Conservation (phyloP, 1,140 invertebrate genomes). For the Propsilocerus akamusi region DNA sequence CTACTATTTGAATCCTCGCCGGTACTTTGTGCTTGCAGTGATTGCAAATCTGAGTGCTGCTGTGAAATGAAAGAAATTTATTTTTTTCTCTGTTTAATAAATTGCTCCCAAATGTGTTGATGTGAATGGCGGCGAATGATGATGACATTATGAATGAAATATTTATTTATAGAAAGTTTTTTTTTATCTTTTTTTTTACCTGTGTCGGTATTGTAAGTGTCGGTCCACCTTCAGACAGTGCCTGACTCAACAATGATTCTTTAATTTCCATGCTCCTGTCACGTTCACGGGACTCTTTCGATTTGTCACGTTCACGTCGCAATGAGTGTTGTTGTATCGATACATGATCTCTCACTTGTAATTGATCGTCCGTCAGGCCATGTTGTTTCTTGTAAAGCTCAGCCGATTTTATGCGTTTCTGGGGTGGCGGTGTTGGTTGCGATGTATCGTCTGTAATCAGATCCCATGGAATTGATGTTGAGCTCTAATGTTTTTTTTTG, state of each 20-base stretch:
- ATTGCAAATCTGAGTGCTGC: slow-evolving; percentile 13
- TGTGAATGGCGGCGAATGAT: not conserved
- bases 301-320: slow-evolving; percentile 12
- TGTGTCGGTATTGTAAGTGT: slow-evolving; percentile 10
- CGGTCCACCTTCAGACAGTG: slow-evolving; percentile 34
- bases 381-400: slow-evolving; percentile 36
- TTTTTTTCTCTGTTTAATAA: not conserved
- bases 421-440: slow-evolving; percentile 30
- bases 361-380: slow-evolving; percentile 14
- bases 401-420: slow-evolving; percentile 37
- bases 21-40: slow-evolving; percentile 44
- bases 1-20: slow-evolving; percentile 55
- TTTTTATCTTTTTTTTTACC: slow-evolving; percentile 11
- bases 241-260: slow-evolving; percentile 51
- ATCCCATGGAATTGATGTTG: slow-evolving; percentile 8
- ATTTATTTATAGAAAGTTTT: not conserved
- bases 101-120: not conserved
- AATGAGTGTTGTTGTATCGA: slow-evolving; percentile 21
- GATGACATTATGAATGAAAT: not conserved
- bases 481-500: slow-evolving; percentile 1
- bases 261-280: slow-evolving; percentile 33
- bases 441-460: slow-evolving; percentile 5
- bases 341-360: slow-evolving; percentile 17
- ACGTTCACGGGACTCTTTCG: slow-evolving; percentile 18
- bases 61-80: slow-evolving; percentile 10